These are phyloP conservation scores for Sardinella longiceps DNA, from an alignment of 2,797 vertebrate genomes.

Conservation along the genomic window DNA sequence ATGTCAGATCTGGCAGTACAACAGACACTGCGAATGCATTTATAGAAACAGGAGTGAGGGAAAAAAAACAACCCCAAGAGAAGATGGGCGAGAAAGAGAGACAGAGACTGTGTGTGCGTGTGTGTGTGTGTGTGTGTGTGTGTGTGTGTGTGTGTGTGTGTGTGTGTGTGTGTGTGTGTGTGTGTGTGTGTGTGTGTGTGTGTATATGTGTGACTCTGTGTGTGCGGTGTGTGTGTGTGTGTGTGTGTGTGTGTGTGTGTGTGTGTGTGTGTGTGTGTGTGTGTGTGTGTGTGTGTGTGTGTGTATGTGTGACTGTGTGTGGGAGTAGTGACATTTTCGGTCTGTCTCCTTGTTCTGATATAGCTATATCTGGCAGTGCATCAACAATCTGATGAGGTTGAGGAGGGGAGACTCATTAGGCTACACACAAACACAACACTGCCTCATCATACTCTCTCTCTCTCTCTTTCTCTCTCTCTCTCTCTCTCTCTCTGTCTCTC, in stretches of 20 bases:
- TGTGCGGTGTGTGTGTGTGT: too few relatives aligned
- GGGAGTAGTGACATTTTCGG: constrained; percentile 1
- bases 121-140: background rate
- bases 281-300: too few relatives aligned
- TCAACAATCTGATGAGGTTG: background rate
- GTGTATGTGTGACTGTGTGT: background rate
- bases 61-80: constrained; percentile 7
- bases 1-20: constrained; percentile 47
- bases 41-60: constrained; percentile 21
- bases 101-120: constrained; percentile 4
- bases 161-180: background rate
- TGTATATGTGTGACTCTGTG: too few relatives aligned
- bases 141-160: too few relatives aligned
- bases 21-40: constrained; percentile 41
- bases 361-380: constrained; percentile 9
- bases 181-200: too few relatives aligned
- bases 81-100: constrained; percentile 17
- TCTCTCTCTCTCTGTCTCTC: background rate
- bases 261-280: too few relatives aligned
- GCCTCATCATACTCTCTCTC: background rate
- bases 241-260: too few relatives aligned
- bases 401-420: background rate
- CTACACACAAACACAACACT: background rate
- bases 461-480: background rate
- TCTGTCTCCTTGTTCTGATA: background rate